Percentiles rank a stretch among this genome's conserved stretches.
Conservation (phyloP, 2,797 vertebrate species). For the Paguma larvata region DNA sequence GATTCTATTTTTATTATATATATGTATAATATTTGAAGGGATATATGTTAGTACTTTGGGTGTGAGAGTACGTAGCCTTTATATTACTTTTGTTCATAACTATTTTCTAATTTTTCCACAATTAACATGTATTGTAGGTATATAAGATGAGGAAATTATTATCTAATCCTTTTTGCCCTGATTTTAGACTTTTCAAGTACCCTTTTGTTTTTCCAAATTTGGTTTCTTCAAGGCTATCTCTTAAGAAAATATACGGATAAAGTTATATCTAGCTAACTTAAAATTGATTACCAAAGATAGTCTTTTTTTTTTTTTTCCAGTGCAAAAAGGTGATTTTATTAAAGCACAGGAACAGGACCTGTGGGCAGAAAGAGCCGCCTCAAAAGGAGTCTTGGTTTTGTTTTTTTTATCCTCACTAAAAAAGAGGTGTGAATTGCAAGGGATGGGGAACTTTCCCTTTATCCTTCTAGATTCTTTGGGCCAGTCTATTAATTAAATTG, state of each 20-base stretch:
- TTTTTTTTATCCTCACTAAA: not conserved
- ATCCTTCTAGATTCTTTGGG: not conserved
- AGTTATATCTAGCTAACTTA: not conserved
- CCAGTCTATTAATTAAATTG: not conserved
- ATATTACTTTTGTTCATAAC: not conserved
- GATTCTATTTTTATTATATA: not conserved
- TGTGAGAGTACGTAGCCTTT: not conserved
- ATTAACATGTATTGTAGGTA: not conserved
- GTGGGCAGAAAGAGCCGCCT: no score
- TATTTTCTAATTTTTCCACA: not conserved
- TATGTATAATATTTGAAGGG: not conserved
- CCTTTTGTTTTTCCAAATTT: slow-evolving; percentile 6
- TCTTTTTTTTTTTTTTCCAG: not conserved
- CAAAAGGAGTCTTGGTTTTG: not conserved
- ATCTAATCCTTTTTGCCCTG: not conserved
- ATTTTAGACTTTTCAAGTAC: not conserved
- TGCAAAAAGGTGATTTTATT: no score
- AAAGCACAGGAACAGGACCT: no score
- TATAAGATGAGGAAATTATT: not conserved
- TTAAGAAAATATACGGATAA: not conserved
- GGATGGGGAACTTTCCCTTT: not conserved
- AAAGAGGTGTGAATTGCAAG: not conserved
- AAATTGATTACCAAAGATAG: not conserved
- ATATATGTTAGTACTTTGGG: not conserved
- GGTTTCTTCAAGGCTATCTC: not conserved